phyloP scores from a whole-genome alignment of 53 echinoderm and acorn worm genomes.

The Zoroaster sp. region DNA sequence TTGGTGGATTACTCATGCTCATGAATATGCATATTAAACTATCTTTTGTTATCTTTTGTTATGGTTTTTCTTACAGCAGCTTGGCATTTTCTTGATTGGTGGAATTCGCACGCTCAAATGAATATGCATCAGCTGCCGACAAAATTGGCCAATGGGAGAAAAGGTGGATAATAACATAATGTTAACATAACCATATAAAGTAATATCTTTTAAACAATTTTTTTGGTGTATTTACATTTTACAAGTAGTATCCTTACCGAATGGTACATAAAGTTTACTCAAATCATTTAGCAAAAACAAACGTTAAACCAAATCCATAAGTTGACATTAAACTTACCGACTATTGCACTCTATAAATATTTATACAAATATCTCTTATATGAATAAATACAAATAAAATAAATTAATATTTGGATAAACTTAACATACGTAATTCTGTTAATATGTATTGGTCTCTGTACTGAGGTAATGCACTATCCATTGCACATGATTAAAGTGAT shows the following conservation, averaged over 20 bases:
- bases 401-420: background rate
- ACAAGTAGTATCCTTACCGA: background rate
- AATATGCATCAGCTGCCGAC: constrained; percentile 3
- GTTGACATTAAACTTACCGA: background rate
- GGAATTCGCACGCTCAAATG: no score
- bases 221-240: constrained; percentile 13
- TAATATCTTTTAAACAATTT: background rate
- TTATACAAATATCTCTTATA: background rate
- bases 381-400: constrained; percentile 14
- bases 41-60: no score
- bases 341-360: constrained; percentile 23
- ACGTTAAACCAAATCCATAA: background rate
- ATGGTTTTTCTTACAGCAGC: no score
- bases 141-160: background rate
- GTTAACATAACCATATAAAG: background rate
- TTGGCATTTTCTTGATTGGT: no score
- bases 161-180: background rate
- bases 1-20: background rate
- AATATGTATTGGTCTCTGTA: background rate
- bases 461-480: background rate
- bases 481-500: background rate
- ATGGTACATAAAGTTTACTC: background rate
- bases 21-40: no score
- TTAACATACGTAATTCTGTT: background rate
- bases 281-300: background rate